These are phyloP conservation scores for Sepiola atlantica DNA, from an alignment of 2,888 invertebrate genomes.

Conservation along the genomic window DNA sequence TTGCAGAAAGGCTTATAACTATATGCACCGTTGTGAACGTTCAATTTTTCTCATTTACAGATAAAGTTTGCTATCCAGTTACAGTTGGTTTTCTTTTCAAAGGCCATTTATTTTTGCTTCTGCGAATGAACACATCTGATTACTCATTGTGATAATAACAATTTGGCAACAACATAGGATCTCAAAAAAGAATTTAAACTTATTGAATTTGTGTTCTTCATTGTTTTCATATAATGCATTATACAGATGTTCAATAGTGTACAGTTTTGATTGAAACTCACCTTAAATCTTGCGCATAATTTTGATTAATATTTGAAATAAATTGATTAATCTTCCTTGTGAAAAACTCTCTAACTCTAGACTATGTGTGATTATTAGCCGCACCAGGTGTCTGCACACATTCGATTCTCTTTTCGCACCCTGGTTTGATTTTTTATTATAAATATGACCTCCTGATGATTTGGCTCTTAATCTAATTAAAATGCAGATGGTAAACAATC, in stretches of 20 bases:
- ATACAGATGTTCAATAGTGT: neutral
- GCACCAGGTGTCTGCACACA: conserved; percentile 4
- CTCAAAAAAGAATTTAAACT: neutral
- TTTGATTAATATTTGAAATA: neutral
- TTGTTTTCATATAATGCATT: neutral
- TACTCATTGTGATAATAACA: neutral
- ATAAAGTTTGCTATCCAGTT: no score
- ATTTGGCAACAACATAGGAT: neutral
- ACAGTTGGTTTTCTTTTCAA: no score
- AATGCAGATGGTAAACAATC: neutral
- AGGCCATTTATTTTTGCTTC: no score
- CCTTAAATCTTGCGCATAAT: neutral
- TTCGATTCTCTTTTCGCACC: neutral
- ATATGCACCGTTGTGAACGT: no score
- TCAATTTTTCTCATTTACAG: no score
- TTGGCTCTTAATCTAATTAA: neutral
- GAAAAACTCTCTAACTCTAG: neutral
- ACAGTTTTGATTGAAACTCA: neutral
- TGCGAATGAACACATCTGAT: no score
- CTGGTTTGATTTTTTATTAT: neutral
- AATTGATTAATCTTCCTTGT: neutral
- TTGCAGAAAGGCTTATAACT: no score
- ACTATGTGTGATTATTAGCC: neutral
- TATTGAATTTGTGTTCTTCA: neutral
- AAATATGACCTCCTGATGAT: neutral